phyloP scores from a whole-genome alignment of 2,797 vertebrate species.

The Myotis vivesi region DNA sequence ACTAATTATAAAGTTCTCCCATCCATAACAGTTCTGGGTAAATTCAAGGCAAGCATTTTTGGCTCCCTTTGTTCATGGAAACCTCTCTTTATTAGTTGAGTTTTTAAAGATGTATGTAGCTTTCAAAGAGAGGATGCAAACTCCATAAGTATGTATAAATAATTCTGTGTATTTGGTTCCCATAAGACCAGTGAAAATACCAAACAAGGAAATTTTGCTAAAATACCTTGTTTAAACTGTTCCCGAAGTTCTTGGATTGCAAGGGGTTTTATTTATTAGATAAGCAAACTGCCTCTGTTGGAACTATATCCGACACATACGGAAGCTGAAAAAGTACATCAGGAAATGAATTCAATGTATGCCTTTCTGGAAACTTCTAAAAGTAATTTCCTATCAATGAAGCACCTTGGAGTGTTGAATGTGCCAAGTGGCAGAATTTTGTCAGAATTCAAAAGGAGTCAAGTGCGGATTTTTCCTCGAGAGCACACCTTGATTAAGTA shows the following conservation, averaged over 20 bases:
- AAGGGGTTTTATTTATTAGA: conserved; percentile 59
- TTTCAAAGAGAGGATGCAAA: background rate
- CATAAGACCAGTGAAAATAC: background rate
- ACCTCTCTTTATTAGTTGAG: background rate
- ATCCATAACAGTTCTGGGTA: background rate
- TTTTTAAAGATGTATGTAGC: conserved; percentile 13
- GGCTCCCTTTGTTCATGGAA: background rate
- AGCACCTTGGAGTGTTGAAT: conserved; percentile 43
- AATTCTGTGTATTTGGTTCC: background rate
- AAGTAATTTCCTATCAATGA: conserved; percentile 63
- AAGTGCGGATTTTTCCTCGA: conserved; percentile 23
- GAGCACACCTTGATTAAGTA: conserved; percentile 54
- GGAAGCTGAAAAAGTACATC: conserved; percentile 21
- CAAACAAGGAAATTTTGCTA: background rate
- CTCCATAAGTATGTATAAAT: background rate
- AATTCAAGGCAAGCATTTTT: background rate
- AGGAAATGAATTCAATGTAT: conserved; percentile 43
- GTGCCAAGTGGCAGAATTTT: conserved; percentile 19
- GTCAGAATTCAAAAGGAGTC: conserved; percentile 61
- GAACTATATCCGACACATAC: background rate
- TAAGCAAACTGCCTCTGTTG: conserved; percentile 39
- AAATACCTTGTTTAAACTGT: conserved; percentile 39
- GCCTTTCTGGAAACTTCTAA: conserved; percentile 56
- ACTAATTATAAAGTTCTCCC: conserved; percentile 8
- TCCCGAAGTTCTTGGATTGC: background rate